Evolutionary conservation across 2,888 invertebrate species (phyloP).

Genomic region (Steinernema carpocapsae): DNA sequence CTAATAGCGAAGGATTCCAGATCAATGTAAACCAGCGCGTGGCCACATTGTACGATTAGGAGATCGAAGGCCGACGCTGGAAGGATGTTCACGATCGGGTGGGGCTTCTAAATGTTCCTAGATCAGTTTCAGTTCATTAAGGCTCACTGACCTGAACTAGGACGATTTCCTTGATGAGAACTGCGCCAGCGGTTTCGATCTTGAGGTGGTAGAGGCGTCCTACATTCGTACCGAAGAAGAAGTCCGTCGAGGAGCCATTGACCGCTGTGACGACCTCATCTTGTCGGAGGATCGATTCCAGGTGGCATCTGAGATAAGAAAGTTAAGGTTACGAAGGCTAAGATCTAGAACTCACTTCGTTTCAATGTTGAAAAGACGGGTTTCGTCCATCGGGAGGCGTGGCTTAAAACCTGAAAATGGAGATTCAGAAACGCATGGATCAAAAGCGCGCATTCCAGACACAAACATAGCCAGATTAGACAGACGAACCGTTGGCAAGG

Average conservation of each 20-base stretch:
- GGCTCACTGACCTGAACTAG: conserved; percentile 1
- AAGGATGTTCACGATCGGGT: conserved; percentile 27
- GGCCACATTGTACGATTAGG: conserved; percentile 19
- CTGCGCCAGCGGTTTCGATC: not conserved
- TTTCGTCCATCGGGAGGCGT: not conserved
- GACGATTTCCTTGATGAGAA: not conserved
- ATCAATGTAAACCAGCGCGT: conserved; percentile 18
- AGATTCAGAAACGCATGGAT: not conserved
- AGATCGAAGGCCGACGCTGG: conserved; percentile 24
- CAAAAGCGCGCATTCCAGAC: no score
- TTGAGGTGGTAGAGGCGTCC: conserved; percentile 4
- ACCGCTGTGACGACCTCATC: conserved; percentile 8
- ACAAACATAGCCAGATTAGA: no score
- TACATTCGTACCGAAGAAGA: conserved; percentile 15
- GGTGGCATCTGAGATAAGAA: not conserved
- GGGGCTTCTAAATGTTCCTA: conserved; percentile 9
- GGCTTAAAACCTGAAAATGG: not conserved
- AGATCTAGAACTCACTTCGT: not conserved
- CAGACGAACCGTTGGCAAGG: no score
- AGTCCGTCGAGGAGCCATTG: conserved; percentile 6
- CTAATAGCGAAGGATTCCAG: conserved; percentile 11
- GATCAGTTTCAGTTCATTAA: not conserved
- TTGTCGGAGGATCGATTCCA: not conserved
- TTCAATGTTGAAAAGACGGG: not conserved
- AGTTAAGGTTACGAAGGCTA: not conserved